Evolutionary conservation across 2,797 vertebrate species (phyloP).

Genomic region (Enteromius anoplus): DNA sequence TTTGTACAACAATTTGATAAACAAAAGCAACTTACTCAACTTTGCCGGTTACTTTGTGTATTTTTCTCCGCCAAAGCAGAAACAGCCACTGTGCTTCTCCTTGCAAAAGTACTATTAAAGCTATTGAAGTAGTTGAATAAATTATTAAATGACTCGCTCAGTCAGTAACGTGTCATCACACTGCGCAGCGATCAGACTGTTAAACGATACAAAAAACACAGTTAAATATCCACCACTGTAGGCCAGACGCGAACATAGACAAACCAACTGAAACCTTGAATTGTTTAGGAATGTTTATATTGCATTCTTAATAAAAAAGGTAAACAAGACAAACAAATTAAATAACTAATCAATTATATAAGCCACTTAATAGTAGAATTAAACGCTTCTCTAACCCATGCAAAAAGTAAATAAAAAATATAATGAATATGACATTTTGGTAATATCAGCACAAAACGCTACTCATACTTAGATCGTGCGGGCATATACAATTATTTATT

Average conservation of each 20-base stretch:
- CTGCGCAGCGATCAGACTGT: background rate
- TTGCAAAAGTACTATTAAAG: background rate
- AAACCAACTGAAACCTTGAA: background rate
- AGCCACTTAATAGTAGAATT: background rate
- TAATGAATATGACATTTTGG: background rate
- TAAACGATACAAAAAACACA: background rate
- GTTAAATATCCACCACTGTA: background rate
- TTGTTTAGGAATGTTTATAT: background rate
- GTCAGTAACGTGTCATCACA: too few species aligned
- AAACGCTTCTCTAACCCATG: background rate
- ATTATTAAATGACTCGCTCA: background rate
- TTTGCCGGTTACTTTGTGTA: background rate
- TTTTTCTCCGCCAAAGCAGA: background rate
- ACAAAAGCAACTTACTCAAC: background rate
- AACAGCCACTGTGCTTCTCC: background rate
- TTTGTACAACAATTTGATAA: background rate
- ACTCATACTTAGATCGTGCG: background rate
- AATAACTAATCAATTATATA: too few species aligned
- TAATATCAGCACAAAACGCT: background rate
- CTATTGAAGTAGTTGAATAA: background rate
- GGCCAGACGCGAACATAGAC: background rate
- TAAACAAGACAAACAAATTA: background rate
- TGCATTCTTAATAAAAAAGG: background rate
- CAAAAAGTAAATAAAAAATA: background rate
- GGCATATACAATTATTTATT: background rate